Evolutionary conservation across 2,797 vertebrate genomes (phyloP), one percentile per base, ranked within the genome.

Genomic region (Oreochromis grahami): DNA sequence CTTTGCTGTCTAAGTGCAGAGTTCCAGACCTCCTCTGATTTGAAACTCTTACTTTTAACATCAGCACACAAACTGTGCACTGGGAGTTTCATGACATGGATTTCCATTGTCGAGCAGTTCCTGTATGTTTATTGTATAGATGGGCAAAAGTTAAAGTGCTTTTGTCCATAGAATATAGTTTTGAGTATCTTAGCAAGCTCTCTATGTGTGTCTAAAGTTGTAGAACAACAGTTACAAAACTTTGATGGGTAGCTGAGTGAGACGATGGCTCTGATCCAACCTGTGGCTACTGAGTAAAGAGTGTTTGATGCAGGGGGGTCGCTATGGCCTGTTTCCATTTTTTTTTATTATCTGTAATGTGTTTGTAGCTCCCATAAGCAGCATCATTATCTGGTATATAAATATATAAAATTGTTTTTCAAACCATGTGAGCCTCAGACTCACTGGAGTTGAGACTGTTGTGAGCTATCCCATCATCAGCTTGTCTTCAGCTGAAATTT

Each of bases 391-490:
- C 41, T 72, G 43, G 9, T 72, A 29, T 74, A 17, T 48, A 17
- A 29, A 72, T 17, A 70, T 70, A 7, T 1, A 43, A 15, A 43
- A 26, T 11, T 43, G 38, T 48, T 72, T 72, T 72, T 72, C 14
- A 26, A 48, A 72, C 24, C 41, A 48, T 29, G 15, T 29, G 41
- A 72, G 41, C 14, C 14, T 45, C 15, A 29, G 68, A 45, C 24
- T 72, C 68, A 48, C 41, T 72, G 68, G 15, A 72, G 68, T 10
- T 72, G 4, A 72, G 6, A 24, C 24, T 48, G 45, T 72, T 74
- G 26, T 74, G 26, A 74, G 19, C 11, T n/a, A 74, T 34, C 70
- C 45, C 43, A 74, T 34, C 17, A n/a, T 19, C 26, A 34, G 7
- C 26, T 74, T 32, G 43, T 74, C 26, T 74, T 34, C 2, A 32